phyloP scores from a whole-genome alignment of 2,888 invertebrate species.

The Carpatolechia fugitivella region DNA sequence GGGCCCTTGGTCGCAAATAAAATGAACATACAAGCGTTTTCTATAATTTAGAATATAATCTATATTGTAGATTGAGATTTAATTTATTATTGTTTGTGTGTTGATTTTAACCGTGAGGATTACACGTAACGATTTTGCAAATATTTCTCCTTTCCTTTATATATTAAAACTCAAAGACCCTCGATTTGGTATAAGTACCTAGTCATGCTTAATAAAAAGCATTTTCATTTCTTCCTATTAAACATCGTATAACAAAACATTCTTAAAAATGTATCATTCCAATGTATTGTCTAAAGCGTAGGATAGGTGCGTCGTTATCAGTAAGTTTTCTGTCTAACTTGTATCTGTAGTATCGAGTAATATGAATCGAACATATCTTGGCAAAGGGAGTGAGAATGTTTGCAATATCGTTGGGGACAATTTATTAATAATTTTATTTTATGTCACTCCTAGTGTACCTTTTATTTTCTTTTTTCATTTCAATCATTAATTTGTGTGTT shows the following conservation, averaged over 20 bases:
- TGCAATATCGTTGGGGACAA: conserved; percentile 61
- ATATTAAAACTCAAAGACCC: conserved; percentile 34
- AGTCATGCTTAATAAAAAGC: conserved; percentile 28
- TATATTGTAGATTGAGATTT: too few relatives aligned
- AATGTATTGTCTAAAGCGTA: conserved; percentile 74
- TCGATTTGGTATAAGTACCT: conserved; percentile 25
- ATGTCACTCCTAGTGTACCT: conserved; percentile 52
- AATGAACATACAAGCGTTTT: too few relatives aligned
- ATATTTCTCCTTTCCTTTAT: conserved; percentile 35
- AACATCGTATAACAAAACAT: conserved; percentile 59
- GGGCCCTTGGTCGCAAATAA: too few relatives aligned
- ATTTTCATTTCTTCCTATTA: conserved; percentile 30
- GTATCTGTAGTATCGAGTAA: conserved; percentile 19
- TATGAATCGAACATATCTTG: conserved; percentile 18
- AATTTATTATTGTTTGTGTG: too few relatives aligned
- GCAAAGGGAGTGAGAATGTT: conserved; percentile 33
- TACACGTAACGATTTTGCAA: conserved; percentile 55
- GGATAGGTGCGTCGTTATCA: conserved; percentile 68
- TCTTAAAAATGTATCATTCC: conserved; percentile 78
- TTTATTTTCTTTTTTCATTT: conserved; percentile 37
- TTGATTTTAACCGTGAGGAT: neutral
- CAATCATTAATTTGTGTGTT: neutral
- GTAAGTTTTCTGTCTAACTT: conserved; percentile 45
- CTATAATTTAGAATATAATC: too few relatives aligned
- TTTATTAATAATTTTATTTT: conserved; percentile 59